Evolutionary conservation across 2,113 vertebrate genomes (phyloP).

Genomic region (Sturnus vulgaris): DNA sequence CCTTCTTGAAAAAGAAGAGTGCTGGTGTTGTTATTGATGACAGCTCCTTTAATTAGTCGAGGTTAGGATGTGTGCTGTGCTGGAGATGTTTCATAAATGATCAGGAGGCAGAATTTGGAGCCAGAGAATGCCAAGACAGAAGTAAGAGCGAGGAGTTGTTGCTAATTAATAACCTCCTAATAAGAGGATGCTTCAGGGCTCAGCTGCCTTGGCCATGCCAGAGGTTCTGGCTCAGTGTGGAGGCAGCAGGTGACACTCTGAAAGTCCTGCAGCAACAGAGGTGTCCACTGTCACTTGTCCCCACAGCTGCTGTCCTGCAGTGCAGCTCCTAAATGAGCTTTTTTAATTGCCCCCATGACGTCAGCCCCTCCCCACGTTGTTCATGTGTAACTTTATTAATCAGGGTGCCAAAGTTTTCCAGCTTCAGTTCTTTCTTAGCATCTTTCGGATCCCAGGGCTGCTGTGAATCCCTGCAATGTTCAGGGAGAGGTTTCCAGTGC

Average conservation of each 20-base stretch:
- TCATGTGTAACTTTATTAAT: background rate
- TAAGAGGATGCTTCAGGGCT: background rate
- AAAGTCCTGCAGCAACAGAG: background rate
- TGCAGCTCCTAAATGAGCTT: background rate
- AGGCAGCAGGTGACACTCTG: background rate
- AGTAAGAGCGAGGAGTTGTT: background rate
- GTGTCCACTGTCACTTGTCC: background rate
- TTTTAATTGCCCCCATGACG: background rate
- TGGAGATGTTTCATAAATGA: background rate
- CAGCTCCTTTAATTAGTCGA: background rate
- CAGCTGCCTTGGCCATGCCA: background rate
- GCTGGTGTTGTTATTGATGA: background rate
- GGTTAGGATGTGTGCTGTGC: background rate
- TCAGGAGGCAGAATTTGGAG: background rate
- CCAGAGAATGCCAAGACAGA: background rate
- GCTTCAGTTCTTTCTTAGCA: background rate
- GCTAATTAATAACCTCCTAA: background rate
- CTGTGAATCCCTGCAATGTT: background rate
- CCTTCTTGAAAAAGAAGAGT: background rate
- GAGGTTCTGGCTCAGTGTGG: background rate
- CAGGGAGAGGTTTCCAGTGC: background rate
- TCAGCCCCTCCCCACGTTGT: background rate
- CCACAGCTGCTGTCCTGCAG: background rate
- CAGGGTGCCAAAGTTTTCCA: background rate
- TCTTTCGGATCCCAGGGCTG: background rate